Base-by-base conservation (phyloP, 2,888 invertebrate genomes). In the Andrena fulva region DNA sequence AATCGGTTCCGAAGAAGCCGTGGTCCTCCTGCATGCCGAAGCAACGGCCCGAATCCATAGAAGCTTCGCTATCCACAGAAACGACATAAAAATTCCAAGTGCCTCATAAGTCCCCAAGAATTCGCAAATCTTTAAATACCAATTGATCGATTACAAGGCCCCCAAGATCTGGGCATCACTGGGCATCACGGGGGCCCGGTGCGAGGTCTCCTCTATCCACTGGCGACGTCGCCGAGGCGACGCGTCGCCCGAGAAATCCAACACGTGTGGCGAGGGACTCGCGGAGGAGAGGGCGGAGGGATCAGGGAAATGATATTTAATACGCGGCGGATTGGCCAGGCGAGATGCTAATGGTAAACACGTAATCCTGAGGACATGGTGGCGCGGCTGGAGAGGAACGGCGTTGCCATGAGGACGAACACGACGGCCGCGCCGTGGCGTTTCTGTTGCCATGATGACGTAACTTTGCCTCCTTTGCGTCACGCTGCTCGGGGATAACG, bases 391-490 rank as follows among this genome's bases (percentile, higher is more conserved):
- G 80, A 64, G 76, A 66, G 79, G 72, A 87, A 87, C 89, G 89
- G 85, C 91, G 92, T 93, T 93, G 91, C 93, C 91, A 92, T 91
- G 92, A 89, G 91, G 90, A 92, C 91, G 89, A 77, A 59, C 66
- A 87, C 64, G 84, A 85, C 85, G 88, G 88, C 85, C 83, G 42
- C 85, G 83, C 24, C 86, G 80, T 73, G 75, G 33, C 78, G 56
- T 35, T 35, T 68, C 82, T 68, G 64, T 88, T 89, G 85, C 89
- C 86, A 87, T 85, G 90, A 91, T 93, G 93, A 93, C 93, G 93
- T 93, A 93, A 93, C 90, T 83, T 84, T 68, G 88, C 89, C 88
- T 91, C 90, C 90, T 92, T 91, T 92, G 91, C 93, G 92, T 93
- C 93, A 92, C 90, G 84, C 74, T 68, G 68, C 50, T 72, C 67